Evolutionary conservation across 2,888 invertebrate genomes (phyloP).

Genomic region (Hemistola chrysoprasaria): DNA sequence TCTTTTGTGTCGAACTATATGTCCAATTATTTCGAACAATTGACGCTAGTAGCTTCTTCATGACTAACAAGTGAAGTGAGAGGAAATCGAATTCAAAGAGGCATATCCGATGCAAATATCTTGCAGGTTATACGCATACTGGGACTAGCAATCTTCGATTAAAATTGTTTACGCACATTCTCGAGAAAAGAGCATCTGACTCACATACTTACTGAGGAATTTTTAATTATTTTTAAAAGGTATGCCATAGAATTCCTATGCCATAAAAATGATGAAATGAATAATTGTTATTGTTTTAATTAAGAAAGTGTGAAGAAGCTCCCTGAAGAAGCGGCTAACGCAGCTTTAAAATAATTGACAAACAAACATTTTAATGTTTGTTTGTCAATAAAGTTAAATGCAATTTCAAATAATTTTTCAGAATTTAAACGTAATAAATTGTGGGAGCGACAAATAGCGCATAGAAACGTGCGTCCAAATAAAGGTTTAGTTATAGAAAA

Average conservation of each 20-base stretch:
- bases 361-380: no score
- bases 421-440: slow-evolving; percentile 24
- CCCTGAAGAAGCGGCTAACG: no score
- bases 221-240: slow-evolving; percentile 21
- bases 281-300: no score
- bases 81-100: slow-evolving; percentile 20
- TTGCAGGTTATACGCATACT: slow-evolving; percentile 14
- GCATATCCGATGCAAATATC: slow-evolving; percentile 18
- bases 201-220: slow-evolving; percentile 22
- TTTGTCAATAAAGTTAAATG: no score
- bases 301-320: no score
- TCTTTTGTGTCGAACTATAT: no score
- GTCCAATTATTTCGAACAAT: no score
- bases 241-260: slow-evolving; percentile 5
- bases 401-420: slow-evolving; percentile 2
- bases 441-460: slow-evolving; percentile 23
- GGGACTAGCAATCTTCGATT: slow-evolving; percentile 24
- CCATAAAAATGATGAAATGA: no score
- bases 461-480: slow-evolving; percentile 39
- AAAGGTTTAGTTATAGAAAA: slow-evolving; percentile 35
- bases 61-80: slow-evolving; percentile 9
- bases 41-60: neutral
- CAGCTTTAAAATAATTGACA: no score
- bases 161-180: slow-evolving; percentile 23
- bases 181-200: slow-evolving; percentile 19